These are phyloP conservation scores for Andrena cerasifolii DNA, from an alignment of 1,140 invertebrate genomes.

Conservation along the genomic window DNA sequence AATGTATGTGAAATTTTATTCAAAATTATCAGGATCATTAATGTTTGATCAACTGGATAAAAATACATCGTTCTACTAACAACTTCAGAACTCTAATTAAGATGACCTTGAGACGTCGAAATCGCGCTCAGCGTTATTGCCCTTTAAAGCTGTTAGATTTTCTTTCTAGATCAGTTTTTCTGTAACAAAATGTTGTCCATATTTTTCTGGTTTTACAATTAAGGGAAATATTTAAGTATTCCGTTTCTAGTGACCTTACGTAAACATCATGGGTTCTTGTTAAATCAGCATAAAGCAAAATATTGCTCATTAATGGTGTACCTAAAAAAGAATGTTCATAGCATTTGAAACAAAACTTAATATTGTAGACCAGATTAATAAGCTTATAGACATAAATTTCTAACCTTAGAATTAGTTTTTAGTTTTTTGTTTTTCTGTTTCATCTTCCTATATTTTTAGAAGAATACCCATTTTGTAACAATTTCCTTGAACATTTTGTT, in stretches of 20 bases:
- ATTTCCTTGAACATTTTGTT: background rate
- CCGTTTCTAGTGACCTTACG: background rate
- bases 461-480: background rate
- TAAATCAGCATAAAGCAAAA: background rate
- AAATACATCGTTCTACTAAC: too few species aligned
- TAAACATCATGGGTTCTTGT: background rate
- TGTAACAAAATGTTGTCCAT: too few species aligned
- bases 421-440: background rate
- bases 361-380: background rate
- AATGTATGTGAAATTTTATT: background rate
- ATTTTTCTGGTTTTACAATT: too few species aligned
- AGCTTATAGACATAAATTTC: background rate
- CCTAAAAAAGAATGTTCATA: background rate
- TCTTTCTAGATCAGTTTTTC: too few species aligned
- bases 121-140: too few species aligned
- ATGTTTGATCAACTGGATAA: background rate
- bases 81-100: too few species aligned
- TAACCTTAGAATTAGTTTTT: background rate
- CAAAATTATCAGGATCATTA: background rate
- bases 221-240: background rate
- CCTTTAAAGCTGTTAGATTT: too few species aligned
- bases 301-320: conserved; percentile 9
- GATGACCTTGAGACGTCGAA: too few species aligned
- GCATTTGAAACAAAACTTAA: conserved; percentile 3
- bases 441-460: background rate